A percentile compares a stretch with the other conserved stretches of the same genome.
Evolutionary conservation across 2,888 invertebrate species (phyloP).

Genomic region (Nesidiocoris tenuis): DNA sequence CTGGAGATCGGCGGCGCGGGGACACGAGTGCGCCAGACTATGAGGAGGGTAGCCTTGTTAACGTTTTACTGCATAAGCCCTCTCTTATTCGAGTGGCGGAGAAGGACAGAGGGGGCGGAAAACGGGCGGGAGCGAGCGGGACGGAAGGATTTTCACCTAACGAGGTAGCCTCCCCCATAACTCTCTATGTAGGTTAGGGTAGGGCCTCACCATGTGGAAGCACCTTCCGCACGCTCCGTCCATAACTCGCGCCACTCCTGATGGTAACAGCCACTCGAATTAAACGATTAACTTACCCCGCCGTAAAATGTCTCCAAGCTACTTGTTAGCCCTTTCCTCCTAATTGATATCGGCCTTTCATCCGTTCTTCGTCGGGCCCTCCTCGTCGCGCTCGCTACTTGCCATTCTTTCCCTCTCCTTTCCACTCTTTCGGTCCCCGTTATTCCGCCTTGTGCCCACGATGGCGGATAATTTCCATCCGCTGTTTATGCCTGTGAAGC

Average conservation of each 20-base stretch:
- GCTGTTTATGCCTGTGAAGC: slow-evolving; percentile 38
- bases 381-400: background rate
- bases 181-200: background rate
- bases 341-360: slow-evolving; percentile 44
- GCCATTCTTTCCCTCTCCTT: background rate
- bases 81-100: slow-evolving; percentile 34
- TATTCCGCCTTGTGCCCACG: slow-evolving; percentile 42
- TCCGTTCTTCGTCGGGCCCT: slow-evolving; percentile 16
- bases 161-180: slow-evolving; percentile 8
- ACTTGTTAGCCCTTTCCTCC: slow-evolving; percentile 43
- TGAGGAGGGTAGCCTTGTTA: slow-evolving; percentile 33
- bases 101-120: background rate
- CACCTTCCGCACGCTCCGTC: slow-evolving; percentile 16
- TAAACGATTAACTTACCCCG: slow-evolving; percentile 44
- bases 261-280: slow-evolving; percentile 43
- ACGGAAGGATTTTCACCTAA: slow-evolving; percentile 14
- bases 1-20: background rate
- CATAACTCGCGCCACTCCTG: too few relatives aligned
- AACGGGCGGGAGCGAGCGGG: background rate
- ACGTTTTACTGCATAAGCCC: slow-evolving; percentile 40
- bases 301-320: slow-evolving; percentile 44
- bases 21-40: slow-evolving; percentile 31
- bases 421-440: slow-evolving; percentile 13
- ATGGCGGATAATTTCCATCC: slow-evolving; percentile 37
- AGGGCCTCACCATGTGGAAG: slow-evolving; percentile 38